A percentile compares a stretch with the other conserved stretches of the same genome.
Evolutionary conservation across 2,888 invertebrate species (phyloP).

Genomic region (Drosophila nr. medialis): DNA sequence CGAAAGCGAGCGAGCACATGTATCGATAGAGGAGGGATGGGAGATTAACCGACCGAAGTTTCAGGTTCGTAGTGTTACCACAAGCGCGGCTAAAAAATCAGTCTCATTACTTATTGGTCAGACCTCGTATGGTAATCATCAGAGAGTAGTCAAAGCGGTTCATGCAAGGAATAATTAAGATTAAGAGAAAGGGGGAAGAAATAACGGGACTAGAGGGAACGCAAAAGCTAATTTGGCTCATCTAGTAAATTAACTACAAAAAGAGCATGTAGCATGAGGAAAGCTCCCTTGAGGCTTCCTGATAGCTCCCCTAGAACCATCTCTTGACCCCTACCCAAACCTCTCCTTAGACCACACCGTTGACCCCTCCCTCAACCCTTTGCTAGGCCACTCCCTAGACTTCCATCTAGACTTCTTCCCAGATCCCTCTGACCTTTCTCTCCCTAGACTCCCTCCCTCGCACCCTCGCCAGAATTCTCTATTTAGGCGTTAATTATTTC

Average conservation of each 20-base stretch:
- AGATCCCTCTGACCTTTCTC: too few species aligned
- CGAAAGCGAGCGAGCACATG: too few species aligned
- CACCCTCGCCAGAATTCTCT: constrained; percentile 1
- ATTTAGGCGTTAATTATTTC: constrained; percentile 73
- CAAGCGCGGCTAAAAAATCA: too few species aligned
- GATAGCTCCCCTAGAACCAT: background rate
- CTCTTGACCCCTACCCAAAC: too few species aligned
- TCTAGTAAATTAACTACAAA: background rate
- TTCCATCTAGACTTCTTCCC: too few species aligned
- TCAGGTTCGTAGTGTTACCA: too few species aligned
- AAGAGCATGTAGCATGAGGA: background rate
- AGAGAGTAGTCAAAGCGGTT: background rate
- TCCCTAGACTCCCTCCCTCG: too few species aligned
- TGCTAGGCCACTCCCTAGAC: too few species aligned
- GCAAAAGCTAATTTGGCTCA: background rate
- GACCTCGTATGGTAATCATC: background rate
- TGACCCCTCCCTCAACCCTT: background rate
- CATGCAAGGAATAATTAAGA: background rate
- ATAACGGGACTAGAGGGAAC: background rate
- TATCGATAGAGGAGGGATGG: too few species aligned
- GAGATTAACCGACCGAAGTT: too few species aligned
- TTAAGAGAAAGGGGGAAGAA: too few species aligned
- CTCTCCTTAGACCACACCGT: background rate
- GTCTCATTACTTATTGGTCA: too few species aligned
- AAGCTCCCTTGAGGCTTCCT: background rate